A percentile compares a stretch with the other conserved stretches of the same genome.
Evolutionary conservation across 1,140 invertebrate species (phyloP).

Genomic region (Heliconius eleuchia): DNA sequence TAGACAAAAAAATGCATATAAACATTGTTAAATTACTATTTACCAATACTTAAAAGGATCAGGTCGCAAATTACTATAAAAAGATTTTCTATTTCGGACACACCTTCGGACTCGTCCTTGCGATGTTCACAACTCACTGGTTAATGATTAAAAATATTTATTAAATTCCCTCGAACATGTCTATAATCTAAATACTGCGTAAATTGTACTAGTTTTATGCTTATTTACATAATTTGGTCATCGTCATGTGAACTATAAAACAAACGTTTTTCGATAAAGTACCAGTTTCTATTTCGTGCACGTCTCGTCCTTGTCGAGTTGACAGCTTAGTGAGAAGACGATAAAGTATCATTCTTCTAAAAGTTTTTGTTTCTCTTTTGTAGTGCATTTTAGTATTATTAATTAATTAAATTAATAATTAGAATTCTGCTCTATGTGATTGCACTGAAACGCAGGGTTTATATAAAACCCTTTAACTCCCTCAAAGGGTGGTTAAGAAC

Average conservation of each 20-base stretch:
- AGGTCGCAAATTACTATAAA: neutral
- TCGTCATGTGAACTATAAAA: neutral
- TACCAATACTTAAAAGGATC: neutral
- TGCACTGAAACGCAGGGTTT: no score
- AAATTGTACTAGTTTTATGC: neutral
- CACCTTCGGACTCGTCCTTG: neutral
- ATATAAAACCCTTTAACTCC: no score
- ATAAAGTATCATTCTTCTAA: slow-evolving; percentile 35
- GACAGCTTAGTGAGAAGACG: slow-evolving; percentile 31
- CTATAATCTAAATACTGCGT: neutral
- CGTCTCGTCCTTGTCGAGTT: slow-evolving; percentile 40
- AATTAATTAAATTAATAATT: neutral
- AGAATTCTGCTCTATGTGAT: no score
- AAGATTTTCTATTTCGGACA: slow-evolving; percentile 5
- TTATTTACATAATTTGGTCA: slow-evolving; percentile 1
- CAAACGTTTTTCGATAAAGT: slow-evolving; percentile 21
- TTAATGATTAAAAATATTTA: neutral
- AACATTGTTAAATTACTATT: neutral
- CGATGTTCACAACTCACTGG: slow-evolving; percentile 1
- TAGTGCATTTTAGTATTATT: slow-evolving; percentile 20
- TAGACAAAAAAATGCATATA: neutral
- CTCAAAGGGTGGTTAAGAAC: no score
- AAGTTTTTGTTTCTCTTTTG: slow-evolving; percentile 38
- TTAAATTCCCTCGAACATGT: neutral
- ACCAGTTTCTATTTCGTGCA: slow-evolving; percentile 38